Evolutionary conservation across 1,140 invertebrate species (phyloP).

Genomic region (Ruditapes philippinarum): DNA sequence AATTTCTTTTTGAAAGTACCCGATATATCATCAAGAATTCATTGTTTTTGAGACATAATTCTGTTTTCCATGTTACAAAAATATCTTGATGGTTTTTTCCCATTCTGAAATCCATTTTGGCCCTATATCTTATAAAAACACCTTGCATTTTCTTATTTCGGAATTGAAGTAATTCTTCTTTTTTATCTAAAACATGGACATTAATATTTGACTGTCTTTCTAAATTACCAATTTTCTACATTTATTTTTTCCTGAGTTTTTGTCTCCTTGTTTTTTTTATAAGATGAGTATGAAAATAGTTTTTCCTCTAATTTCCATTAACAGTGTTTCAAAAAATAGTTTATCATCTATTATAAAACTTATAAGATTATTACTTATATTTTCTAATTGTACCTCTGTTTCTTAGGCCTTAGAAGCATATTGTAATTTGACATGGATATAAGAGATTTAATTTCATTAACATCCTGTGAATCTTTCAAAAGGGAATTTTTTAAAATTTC

Average conservation of each 20-base stretch:
- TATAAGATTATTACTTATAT: constrained; percentile 1
- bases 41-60: constrained; percentile 32
- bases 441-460: neutral
- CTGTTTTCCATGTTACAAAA: no score
- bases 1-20: no score
- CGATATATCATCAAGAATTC: constrained; percentile 5
- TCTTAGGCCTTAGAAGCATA: neutral
- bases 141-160: no score
- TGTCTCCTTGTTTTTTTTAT: constrained; percentile 8
- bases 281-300: constrained; percentile 31
- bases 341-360: constrained; percentile 44
- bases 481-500: constrained; percentile 59
- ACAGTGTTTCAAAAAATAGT: constrained; percentile 48
- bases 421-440: neutral
- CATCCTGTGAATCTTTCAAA: constrained; percentile 20
- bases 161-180: constrained; percentile 38
- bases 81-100: constrained; percentile 58
- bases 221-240: neutral
- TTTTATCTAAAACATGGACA: neutral
- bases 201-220: constrained; percentile 32
- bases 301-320: constrained; percentile 54
- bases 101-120: constrained; percentile 39
- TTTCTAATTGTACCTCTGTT: neutral
- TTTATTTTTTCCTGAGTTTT: neutral
- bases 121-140: constrained; percentile 35